These are phyloP conservation scores for Celastrina argiolus DNA, from an alignment of 2,888 invertebrate species.

Conservation along the genomic window DNA sequence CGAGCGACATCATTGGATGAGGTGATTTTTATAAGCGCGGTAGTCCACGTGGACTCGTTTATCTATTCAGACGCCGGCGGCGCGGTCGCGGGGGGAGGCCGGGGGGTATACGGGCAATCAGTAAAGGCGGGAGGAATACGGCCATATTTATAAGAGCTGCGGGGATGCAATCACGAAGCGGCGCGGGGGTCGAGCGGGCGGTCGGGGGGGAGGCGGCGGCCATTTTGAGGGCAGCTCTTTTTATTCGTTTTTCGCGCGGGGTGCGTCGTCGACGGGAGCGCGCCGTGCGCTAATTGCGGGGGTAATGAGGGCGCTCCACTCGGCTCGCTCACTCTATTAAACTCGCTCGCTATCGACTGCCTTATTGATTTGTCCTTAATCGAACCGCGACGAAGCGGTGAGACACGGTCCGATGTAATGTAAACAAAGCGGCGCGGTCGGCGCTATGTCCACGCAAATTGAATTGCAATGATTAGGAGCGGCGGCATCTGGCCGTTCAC, in stretches of 20 bases:
- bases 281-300: constrained; percentile 77
- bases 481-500: constrained; percentile 29
- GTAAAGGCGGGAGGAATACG: constrained; percentile 79
- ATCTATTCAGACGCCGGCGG: constrained; percentile 80
- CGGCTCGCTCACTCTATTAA: constrained; percentile 76
- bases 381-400: constrained; percentile 58
- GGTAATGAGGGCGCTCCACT: constrained; percentile 77
- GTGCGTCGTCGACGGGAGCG: constrained; percentile 74
- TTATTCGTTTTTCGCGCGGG: constrained; percentile 79
- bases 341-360: constrained; percentile 73
- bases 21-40: constrained; percentile 76
- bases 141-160: constrained; percentile 80
- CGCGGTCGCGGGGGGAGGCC: constrained; percentile 76
- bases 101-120: constrained; percentile 80
- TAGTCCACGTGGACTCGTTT: constrained; percentile 79
- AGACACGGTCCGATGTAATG: constrained; percentile 50
- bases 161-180: constrained; percentile 79
- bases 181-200: constrained; percentile 69
- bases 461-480: constrained; percentile 64
- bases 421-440: constrained; percentile 56
- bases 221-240: constrained; percentile 85
- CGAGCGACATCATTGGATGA: constrained; percentile 54
- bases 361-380: constrained; percentile 77
- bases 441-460: constrained; percentile 53
- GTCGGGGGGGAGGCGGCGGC: constrained; percentile 79